These are phyloP conservation scores for Sebastes fasciatus DNA, from an alignment of 2,113 vertebrate genomes.

Conservation along the genomic window DNA sequence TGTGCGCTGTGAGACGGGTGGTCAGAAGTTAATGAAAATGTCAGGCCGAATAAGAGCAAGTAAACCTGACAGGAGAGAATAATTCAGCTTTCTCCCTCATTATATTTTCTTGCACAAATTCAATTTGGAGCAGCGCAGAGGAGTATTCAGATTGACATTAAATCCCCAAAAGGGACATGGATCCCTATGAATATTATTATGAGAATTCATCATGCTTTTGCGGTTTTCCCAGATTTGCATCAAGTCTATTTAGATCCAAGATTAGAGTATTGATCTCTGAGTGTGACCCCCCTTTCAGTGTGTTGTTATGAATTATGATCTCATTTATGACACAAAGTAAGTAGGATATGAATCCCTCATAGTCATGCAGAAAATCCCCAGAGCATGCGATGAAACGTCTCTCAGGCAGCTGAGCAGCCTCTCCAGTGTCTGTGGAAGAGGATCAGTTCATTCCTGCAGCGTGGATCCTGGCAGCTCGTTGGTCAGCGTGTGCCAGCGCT, in stretches of 20 bases:
- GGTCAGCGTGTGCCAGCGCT: slow-evolving; percentile 93
- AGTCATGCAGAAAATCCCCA: slow-evolving; percentile 72
- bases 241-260: slow-evolving; percentile 20
- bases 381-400: slow-evolving; percentile 58
- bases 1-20: slow-evolving; percentile 44
- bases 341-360: slow-evolving; percentile 48
- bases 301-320: slow-evolving; percentile 37
- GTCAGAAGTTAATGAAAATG: slow-evolving; percentile 48
- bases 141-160: slow-evolving; percentile 26
- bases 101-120: slow-evolving; percentile 6
- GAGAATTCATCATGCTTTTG: slow-evolving; percentile 34
- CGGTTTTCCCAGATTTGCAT: slow-evolving; percentile 22
- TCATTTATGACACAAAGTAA: slow-evolving; percentile 59
- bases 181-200: slow-evolving; percentile 47
- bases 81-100: slow-evolving; percentile 32
- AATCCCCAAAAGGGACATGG: slow-evolving; percentile 19
- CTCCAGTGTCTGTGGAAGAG: slow-evolving; percentile 15
- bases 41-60: slow-evolving; percentile 26
- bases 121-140: slow-evolving; percentile 14
- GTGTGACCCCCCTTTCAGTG: slow-evolving; percentile 24
- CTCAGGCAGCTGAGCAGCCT: slow-evolving; percentile 13
- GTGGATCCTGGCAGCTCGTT: slow-evolving; percentile 89
- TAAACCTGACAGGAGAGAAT: slow-evolving; percentile 20
- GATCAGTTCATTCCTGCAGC: slow-evolving; percentile 76
- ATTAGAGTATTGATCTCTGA: slow-evolving; percentile 40